Percentiles rank a stretch among this genome's conserved stretches.
These are phyloP conservation scores for Chionodraco myersi DNA, from an alignment of 2,113 vertebrate species.

Conservation along the genomic window DNA sequence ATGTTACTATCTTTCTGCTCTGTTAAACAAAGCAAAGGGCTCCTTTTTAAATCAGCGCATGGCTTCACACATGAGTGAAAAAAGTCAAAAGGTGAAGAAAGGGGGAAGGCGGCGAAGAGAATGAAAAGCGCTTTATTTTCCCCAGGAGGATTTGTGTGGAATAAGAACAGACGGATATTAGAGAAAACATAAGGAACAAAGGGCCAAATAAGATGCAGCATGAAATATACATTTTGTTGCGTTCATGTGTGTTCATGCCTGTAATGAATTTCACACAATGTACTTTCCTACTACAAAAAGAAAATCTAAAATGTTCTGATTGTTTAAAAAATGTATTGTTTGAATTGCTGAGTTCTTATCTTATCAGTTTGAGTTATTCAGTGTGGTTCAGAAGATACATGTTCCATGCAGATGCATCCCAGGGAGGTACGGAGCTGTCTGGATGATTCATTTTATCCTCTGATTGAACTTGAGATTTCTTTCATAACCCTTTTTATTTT, in stretches of 20 bases:
- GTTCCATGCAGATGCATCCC: background rate
- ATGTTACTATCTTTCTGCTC: conserved; percentile 7
- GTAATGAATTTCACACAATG: conserved; percentile 1
- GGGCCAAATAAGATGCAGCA: conserved; percentile 24
- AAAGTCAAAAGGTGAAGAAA: conserved; percentile 31
- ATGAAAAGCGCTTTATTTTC: conserved; percentile 23
- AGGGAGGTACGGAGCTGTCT: too few relatives aligned
- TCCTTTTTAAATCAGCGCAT: conserved; percentile 4
- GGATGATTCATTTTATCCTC: too few relatives aligned
- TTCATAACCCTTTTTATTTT: too few relatives aligned
- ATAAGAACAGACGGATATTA: background rate
- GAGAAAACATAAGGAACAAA: too few relatives aligned
- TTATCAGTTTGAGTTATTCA: background rate
- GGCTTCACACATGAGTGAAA: background rate
- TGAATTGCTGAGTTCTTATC: background rate
- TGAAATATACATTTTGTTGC: conserved; percentile 35
- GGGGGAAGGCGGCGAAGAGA: background rate
- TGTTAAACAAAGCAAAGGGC: conserved; percentile 31
- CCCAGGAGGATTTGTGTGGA: conserved; percentile 23
- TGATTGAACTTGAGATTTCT: too few relatives aligned
- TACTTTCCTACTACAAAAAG: background rate
- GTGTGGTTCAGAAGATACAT: background rate
- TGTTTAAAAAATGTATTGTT: background rate
- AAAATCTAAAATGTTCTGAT: background rate
- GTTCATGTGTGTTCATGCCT: conserved; percentile 24